Conservation (phyloP, 2,888 invertebrate species). For the Cephus nigrinus region DNA sequence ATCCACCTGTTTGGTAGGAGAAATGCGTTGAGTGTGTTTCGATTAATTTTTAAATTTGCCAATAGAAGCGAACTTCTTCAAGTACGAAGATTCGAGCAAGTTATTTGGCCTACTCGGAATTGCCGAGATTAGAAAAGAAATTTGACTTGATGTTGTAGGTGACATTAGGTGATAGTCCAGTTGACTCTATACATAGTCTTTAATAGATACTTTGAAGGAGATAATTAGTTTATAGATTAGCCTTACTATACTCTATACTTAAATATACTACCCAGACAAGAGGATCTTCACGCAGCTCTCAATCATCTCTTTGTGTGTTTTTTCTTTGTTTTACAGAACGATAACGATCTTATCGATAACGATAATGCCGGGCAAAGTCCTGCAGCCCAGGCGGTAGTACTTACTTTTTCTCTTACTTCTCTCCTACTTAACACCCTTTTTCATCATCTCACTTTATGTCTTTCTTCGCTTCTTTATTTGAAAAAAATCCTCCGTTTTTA, state of each 20-base stretch:
- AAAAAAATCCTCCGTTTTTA: not conserved
- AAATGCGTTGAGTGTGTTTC: too few species aligned
- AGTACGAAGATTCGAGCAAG: too few species aligned
- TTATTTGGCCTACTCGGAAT: too few species aligned
- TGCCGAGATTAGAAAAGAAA: constrained; percentile 6
- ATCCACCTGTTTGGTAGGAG: too few species aligned
- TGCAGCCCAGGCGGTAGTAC: constrained; percentile 67
- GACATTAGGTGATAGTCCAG: constrained; percentile 27
- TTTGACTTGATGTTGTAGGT: constrained; percentile 14
- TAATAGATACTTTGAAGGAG: too few species aligned
- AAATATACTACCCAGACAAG: constrained; percentile 26
- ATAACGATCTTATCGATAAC: constrained; percentile 66
- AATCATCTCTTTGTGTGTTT: constrained; percentile 61
- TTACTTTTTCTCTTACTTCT: constrained; percentile 54
- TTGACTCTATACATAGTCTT: constrained; percentile 9
- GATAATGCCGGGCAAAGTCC: constrained; percentile 67
- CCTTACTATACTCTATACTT: not conserved
- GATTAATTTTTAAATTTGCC: too few species aligned
- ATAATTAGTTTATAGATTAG: too few species aligned
- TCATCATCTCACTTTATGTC: constrained; percentile 6
- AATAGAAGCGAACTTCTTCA: too few species aligned
- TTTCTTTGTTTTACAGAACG: constrained; percentile 65
- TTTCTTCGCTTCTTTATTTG: constrained; percentile 5
- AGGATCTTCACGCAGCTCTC: constrained; percentile 51
- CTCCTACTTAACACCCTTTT: constrained; percentile 16